phyloP scores from a whole-genome alignment of 2,888 invertebrate species.

The Ichneumon xanthorius region DNA sequence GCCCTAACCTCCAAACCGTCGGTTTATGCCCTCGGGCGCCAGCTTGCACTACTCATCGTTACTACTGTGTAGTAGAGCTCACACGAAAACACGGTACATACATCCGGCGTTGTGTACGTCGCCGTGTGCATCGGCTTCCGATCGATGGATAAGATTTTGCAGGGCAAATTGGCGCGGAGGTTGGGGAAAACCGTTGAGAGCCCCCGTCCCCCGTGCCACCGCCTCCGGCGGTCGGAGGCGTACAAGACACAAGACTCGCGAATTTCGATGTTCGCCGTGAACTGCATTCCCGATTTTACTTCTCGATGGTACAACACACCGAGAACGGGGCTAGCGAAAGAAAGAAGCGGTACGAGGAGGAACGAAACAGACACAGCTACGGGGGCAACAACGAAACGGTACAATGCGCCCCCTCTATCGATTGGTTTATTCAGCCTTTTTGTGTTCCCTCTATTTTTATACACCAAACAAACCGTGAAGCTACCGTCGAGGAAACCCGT shows the following conservation, averaged over 20 bases:
- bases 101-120: neutral
- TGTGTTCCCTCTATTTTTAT: neutral
- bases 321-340: neutral
- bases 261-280: conserved; percentile 44
- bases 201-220: neutral
- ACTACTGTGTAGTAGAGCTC: conserved; percentile 18
- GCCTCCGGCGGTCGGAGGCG: conserved; percentile 23
- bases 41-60: conserved; percentile 42
- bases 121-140: conserved; percentile 45
- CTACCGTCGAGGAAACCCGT: neutral
- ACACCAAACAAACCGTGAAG: neutral
- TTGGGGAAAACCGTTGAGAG: conserved; percentile 20
- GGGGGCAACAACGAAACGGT: conserved; percentile 23
- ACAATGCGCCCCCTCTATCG: conserved; percentile 50
- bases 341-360: neutral
- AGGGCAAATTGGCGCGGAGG: conserved; percentile 41
- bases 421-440: conserved; percentile 48
- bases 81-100: neutral
- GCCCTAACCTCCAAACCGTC: conserved; percentile 11
- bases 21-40: conserved; percentile 17
- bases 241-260: conserved; percentile 38
- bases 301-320: neutral
- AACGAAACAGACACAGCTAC: neutral
- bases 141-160: conserved; percentile 57
- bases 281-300: conserved; percentile 51